Evolutionary conservation across 2,797 vertebrate genomes (phyloP), one percentile per base, ranked within the genome.

Genomic region (Lophura swinhoii): DNA sequence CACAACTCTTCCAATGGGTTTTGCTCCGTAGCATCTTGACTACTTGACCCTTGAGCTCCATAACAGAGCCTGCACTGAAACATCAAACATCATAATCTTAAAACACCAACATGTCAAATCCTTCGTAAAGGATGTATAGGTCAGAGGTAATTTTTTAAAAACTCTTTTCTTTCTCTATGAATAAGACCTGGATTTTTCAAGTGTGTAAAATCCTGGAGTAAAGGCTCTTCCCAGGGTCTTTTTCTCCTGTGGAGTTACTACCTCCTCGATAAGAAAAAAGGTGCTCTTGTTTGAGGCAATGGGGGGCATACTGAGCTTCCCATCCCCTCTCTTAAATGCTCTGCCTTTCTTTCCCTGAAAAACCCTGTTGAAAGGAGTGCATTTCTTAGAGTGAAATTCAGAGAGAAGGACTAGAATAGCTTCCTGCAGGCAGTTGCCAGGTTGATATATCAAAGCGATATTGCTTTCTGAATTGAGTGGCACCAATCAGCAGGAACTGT

Each of bases 401-500:
- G 90, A 95, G 86, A 91, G 72, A 88, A 90, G 67, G 87, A 95
- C 93, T 94, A 96, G 93, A 95, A 96, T 92, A 96, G 92, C 81
- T 95, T 96, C 91, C 94, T 91, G 91, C 95, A 95, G 93, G 91
- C 94, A 93, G 85, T 90, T 96, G 93, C 95, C 93, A 95, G 90
- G 89, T 91, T 96, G 95, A 93, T 95, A 88, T 86, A 94, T 94
- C 91, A 96, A 93, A 95, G 93, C 0, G 23, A 93, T 91, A 72
- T 84, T 96, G 73, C 88, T 94, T 80, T 89, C 90, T 94, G 92
- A 92, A 87, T 94, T 96, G 95, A 97, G 85, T 95, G 94, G 91
- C 95, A 95, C 89, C 93, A 89, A 96, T 96, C 96, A 95, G 91
- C 93, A 95, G 88, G 95, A 95, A 88, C 91, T 95, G 95, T 93